Conservation (phyloP, 2,113 vertebrate species). For the Pagrus major region DNA sequence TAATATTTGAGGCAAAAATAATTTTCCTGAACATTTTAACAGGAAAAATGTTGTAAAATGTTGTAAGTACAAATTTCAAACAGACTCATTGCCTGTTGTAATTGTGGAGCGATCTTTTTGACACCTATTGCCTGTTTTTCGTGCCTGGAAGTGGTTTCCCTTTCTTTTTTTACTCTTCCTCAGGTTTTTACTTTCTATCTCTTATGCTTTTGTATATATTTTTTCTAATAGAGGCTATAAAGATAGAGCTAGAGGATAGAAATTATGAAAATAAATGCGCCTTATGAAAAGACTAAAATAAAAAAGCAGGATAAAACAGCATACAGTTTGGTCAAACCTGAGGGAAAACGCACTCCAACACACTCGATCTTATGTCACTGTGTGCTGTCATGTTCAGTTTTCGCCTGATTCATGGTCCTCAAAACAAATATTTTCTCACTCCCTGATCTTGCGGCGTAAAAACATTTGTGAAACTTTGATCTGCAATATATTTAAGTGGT, state of each 20-base stretch:
- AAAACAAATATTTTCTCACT: slow-evolving; percentile 15
- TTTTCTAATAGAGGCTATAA: neutral
- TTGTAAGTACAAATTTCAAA: neutral
- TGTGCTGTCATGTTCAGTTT: slow-evolving; percentile 19
- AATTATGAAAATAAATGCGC: too few species aligned
- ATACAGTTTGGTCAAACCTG: neutral
- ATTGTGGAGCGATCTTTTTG: too few species aligned
- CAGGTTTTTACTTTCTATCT: neutral
- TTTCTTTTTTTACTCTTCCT: neutral
- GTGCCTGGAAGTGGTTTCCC: neutral
- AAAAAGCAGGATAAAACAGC: too few species aligned
- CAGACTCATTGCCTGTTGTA: neutral
- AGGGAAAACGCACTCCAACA: neutral
- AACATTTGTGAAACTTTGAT: slow-evolving; percentile 18
- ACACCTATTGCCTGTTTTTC: neutral
- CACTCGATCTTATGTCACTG: neutral
- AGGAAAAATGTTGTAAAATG: neutral
- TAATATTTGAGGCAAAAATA: neutral
- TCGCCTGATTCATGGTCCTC: slow-evolving; percentile 13
- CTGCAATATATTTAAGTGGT: neutral
- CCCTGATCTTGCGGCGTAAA: neutral
- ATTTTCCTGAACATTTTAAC: neutral
- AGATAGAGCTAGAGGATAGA: too few species aligned
- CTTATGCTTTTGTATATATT: too few species aligned
- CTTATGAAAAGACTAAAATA: neutral